Evolutionary conservation across 1,140 invertebrate genomes (phyloP).

Genomic region (Penaeus indicus): DNA sequence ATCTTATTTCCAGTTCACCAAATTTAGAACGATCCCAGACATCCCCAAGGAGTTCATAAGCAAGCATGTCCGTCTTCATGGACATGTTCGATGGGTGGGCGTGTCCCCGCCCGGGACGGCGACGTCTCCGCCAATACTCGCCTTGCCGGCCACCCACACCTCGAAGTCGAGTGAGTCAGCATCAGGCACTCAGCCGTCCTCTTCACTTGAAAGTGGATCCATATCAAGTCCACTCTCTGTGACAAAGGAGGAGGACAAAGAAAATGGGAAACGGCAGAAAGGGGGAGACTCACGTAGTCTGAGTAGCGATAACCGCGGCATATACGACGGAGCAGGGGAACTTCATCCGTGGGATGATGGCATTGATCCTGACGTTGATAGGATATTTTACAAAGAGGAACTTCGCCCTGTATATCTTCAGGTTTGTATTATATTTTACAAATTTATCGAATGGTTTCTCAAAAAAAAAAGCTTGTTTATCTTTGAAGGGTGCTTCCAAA

Average conservation of each 20-base stretch:
- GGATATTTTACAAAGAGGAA: slow-evolving; percentile 34
- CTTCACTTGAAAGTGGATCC: slow-evolving; percentile 26
- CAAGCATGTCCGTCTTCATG: slow-evolving; percentile 55
- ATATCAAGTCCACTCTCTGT: neutral
- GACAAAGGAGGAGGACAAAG: neutral
- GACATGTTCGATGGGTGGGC: slow-evolving; percentile 58
- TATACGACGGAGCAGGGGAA: slow-evolving; percentile 39
- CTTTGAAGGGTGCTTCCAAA: too few species aligned
- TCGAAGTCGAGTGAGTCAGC: neutral
- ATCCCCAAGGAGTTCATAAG: slow-evolving; percentile 57
- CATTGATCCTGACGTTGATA: slow-evolving; percentile 37
- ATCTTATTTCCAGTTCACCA: slow-evolving; percentile 53
- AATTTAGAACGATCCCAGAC: slow-evolving; percentile 49
- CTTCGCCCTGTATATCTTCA: slow-evolving; percentile 34
- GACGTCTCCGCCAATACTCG: neutral
- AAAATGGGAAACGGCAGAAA: neutral
- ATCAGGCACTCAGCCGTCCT: neutral
- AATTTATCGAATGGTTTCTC: too few species aligned
- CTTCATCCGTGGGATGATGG: slow-evolving; percentile 21
- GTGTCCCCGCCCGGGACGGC: slow-evolving; percentile 21
- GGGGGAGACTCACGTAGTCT: neutral
- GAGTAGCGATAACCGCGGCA: slow-evolving; percentile 20
- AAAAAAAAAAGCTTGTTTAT: too few species aligned
- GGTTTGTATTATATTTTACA: slow-evolving; percentile 6
- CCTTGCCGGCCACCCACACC: neutral